Conservation (phyloP, 2,888 invertebrate genomes). For the Aethes cnicana region DNA sequence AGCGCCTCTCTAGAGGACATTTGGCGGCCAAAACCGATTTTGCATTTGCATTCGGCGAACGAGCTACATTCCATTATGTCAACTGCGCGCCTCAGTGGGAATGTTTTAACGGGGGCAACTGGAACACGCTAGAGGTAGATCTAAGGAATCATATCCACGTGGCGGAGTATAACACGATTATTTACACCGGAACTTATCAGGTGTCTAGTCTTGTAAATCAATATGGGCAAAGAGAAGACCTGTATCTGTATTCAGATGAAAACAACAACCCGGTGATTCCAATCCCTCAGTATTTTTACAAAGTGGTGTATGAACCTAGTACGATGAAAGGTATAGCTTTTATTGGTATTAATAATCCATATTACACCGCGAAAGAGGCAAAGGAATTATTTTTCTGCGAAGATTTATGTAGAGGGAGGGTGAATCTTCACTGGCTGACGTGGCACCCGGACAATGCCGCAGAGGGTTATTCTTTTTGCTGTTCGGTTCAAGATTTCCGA, state of each 20-base stretch:
- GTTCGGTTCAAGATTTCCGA: constrained; percentile 79
- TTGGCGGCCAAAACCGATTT: constrained; percentile 85
- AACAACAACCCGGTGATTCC: constrained; percentile 71
- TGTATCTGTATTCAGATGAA: constrained; percentile 61
- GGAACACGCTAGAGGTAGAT: constrained; percentile 79
- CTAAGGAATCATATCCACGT: constrained; percentile 62
- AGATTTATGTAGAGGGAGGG: constrained; percentile 72
- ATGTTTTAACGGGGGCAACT: constrained; percentile 83
- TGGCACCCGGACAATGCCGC: constrained; percentile 75
- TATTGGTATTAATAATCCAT: constrained; percentile 85
- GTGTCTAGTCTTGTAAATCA: constrained; percentile 76
- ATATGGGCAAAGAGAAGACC: constrained; percentile 52
- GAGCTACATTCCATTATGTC: constrained; percentile 84
- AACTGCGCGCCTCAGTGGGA: constrained; percentile 88
- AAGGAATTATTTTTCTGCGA: constrained; percentile 68
- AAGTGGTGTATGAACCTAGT: constrained; percentile 80
- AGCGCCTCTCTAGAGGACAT: constrained; percentile 83
- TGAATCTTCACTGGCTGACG: constrained; percentile 79
- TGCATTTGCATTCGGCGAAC: constrained; percentile 81
- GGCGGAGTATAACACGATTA: constrained; percentile 55
- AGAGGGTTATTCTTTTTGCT: constrained; percentile 84
- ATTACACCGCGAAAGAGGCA: constrained; percentile 56
- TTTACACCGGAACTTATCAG: constrained; percentile 85
- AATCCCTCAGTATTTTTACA: constrained; percentile 72
- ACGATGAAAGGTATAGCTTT: constrained; percentile 78